Evolutionary conservation across 37 sponge, comb jelly and placozoan genomes (phyloP), one percentile per base, ranked within the genome.

Genomic region (Hexactinellida sp.): DNA sequence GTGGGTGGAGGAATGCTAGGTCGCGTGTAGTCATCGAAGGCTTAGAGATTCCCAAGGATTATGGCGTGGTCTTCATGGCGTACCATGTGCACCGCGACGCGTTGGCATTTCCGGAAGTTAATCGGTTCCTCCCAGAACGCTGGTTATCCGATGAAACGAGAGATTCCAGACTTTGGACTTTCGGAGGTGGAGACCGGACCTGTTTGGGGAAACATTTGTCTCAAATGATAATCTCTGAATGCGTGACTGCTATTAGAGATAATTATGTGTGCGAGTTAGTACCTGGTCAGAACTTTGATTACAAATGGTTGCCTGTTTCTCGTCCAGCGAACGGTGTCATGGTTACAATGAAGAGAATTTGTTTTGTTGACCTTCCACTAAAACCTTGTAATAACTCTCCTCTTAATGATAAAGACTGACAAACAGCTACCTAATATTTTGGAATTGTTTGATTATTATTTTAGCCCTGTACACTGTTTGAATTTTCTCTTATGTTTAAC

Each of bases 111-210:
- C 83, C 91, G 37, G 55, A 95, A 23, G 89, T 94, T 1, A 86
- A 95, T 54, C 35, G 21, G 13, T 95, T 95, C 76, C 82, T 30
- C 47, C 96, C 96, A 55, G 92, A 90, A 25, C 38, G 96, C 84
- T 95, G 96, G 96, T 85, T 38, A 36, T 32, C 82, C 0, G 86
- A 89, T 91, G 92, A 83, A 88, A 89, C 84, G 28, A 5, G 36
- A 35, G 13, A 54, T 23, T 91, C 91, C 7, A 91, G 38, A 38
- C 89, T 95, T 24, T 93, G 92, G 90, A 95, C 96, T 36, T 95
- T 93, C 90, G 96, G 96, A 37, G 91, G 96, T 47, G 96, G 96
- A 0, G 90, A 88, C 3, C 85, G 96, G 38, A 36, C 84, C 16
- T 95, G 96, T 82, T 84, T 95, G 36, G 96, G 96, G 13, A 86